Percentiles rank a stretch among this genome's conserved stretches.
Evolutionary conservation across 1,140 invertebrate species (phyloP).

Genomic region (Camponotus pennsylvanicus): DNA sequence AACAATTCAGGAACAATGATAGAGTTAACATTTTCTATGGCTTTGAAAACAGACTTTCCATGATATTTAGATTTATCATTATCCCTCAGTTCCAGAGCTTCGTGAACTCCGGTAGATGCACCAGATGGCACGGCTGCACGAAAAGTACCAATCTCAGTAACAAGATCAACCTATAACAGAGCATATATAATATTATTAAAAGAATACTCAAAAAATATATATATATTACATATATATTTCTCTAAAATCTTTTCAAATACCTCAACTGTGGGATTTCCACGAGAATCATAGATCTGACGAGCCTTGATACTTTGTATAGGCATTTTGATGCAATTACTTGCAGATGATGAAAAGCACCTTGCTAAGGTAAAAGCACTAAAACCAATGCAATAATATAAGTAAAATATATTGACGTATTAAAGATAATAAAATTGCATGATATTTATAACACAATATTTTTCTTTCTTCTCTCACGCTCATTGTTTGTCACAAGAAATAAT

Average conservation of each 20-base stretch:
- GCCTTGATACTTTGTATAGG: constrained; percentile 95
- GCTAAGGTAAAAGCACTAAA: constrained; percentile 71
- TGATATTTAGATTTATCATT: constrained; percentile 96
- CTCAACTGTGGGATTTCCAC: constrained; percentile 99
- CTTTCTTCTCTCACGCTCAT: neutral
- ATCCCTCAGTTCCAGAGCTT: constrained; percentile 98
- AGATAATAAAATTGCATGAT: neutral
- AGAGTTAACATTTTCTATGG: constrained; percentile 97
- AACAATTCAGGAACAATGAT: constrained; percentile 95
- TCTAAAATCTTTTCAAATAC: constrained; percentile 82
- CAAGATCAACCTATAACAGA: constrained; percentile 85
- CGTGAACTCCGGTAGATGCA: constrained; percentile 98
- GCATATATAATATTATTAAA: constrained; percentile 73
- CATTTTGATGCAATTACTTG: constrained; percentile 86
- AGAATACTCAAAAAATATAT: neutral
- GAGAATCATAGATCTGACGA: constrained; percentile 99
- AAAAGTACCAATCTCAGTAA: constrained; percentile 94
- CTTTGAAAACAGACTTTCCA: constrained; percentile 98
- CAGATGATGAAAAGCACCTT: constrained; percentile 67
- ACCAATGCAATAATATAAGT: constrained; percentile 22
- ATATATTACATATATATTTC: neutral
- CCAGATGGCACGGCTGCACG: constrained; percentile 99
- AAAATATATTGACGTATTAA: neutral
- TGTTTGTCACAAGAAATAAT: neutral
- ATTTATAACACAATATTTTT: constrained; percentile 3